Percentiles rank a stretch among this genome's conserved stretches.
Conservation (phyloP, 2,888 invertebrate genomes). For the Uloborus plumipes region DNA sequence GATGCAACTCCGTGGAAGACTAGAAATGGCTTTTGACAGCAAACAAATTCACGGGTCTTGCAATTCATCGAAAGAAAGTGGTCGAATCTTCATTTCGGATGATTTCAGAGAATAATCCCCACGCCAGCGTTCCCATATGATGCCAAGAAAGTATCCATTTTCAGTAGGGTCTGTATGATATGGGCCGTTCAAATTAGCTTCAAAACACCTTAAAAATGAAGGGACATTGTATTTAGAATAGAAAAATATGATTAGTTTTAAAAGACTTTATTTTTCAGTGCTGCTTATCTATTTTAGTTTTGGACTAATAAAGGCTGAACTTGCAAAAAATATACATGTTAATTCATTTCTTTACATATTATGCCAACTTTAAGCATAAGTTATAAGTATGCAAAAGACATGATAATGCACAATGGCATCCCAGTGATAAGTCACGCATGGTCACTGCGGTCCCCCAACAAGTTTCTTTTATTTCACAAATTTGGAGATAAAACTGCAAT, state of each 20-base stretch:
- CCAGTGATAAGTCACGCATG: too few species aligned
- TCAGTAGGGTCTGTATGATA: constrained; percentile 72
- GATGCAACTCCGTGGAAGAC: constrained; percentile 34
- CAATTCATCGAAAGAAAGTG: constrained; percentile 50
- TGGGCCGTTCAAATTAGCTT: constrained; percentile 76
- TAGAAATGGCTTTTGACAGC: constrained; percentile 14
- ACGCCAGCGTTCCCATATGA: constrained; percentile 77
- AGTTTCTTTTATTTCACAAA: too few species aligned
- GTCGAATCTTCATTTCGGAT: constrained; percentile 63
- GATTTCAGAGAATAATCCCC: constrained; percentile 75
- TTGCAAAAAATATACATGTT: too few species aligned
- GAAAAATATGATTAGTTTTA: neutral
- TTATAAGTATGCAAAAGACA: too few species aligned
- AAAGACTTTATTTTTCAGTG: neutral
- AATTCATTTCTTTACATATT: too few species aligned
- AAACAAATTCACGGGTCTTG: constrained; percentile 42
- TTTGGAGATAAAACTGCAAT: too few species aligned
- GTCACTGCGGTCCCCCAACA: too few species aligned
- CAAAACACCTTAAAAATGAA: constrained; percentile 74
- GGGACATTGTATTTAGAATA: neutral
- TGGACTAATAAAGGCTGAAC: too few species aligned
- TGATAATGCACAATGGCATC: too few species aligned
- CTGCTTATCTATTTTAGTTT: too few species aligned
- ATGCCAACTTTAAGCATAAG: too few species aligned
- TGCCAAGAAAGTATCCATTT: constrained; percentile 74